Evolutionary conservation across 2,113 vertebrate species (phyloP).

Genomic region (Monopterus albus): DNA sequence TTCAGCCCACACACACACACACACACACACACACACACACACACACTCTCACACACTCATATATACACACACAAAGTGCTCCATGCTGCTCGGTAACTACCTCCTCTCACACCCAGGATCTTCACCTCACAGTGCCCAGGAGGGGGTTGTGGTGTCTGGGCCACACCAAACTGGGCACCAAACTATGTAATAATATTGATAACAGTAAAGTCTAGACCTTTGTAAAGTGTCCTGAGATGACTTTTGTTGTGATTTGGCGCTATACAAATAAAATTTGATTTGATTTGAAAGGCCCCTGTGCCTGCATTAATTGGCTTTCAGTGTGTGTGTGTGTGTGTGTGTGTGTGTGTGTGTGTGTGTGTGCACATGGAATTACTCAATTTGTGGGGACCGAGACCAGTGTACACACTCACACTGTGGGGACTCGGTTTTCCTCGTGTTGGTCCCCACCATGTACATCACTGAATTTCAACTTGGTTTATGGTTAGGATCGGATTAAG

Average conservation of each 20-base stretch:
- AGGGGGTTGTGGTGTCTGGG: constrained; percentile 57
- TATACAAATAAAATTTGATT: too few species aligned
- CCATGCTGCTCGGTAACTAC: constrained; percentile 67
- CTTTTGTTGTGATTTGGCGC: too few species aligned
- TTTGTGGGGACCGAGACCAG: too few species aligned
- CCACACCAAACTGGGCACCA: constrained; percentile 45
- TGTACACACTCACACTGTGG: too few species aligned
- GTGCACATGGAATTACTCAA: too few species aligned
- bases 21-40: constrained; percentile 35
- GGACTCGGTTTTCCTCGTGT: too few species aligned
- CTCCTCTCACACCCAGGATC: constrained; percentile 61
- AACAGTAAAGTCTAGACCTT: too few species aligned
- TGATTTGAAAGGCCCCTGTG: constrained; percentile 44
- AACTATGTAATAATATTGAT: too few species aligned
- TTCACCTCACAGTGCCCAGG: constrained; percentile 65
- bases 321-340: constrained; percentile 29
- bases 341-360: neutral
- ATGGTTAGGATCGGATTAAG: too few species aligned
- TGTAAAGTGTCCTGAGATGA: too few species aligned
- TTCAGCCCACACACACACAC: constrained; percentile 36
- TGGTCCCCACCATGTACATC: too few species aligned
- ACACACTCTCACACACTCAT: constrained; percentile 25
- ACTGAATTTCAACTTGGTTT: too few species aligned
- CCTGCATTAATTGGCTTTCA: constrained; percentile 60
- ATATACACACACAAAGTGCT: constrained; percentile 24